These are phyloP conservation scores for Sceliomorpha sp. DNA, from an alignment of 2,888 invertebrate species.

Conservation along the genomic window DNA sequence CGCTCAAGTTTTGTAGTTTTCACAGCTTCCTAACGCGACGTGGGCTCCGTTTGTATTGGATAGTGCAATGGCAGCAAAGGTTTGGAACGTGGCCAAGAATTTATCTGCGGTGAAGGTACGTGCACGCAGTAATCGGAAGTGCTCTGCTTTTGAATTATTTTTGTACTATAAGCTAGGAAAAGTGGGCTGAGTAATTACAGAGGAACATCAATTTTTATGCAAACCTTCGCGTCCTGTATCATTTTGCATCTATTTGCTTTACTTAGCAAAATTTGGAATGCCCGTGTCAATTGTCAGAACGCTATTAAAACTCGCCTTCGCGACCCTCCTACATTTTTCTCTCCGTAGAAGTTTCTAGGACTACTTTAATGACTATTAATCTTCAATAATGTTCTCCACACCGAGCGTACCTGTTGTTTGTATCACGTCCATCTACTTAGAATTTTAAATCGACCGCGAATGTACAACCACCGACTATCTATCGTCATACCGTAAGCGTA, in stretches of 20 bases:
- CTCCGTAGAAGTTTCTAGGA: no score
- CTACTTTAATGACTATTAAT: no score
- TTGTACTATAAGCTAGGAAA: slow-evolving; percentile 13
- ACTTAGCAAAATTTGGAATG: no score
- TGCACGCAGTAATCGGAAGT: slow-evolving; percentile 41
- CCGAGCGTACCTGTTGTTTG: not conserved
- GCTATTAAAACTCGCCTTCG: no score
- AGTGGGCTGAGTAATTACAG: slow-evolving; percentile 12
- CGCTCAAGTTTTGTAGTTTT: slow-evolving; percentile 63
- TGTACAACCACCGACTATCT: not conserved
- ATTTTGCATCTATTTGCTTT: no score
- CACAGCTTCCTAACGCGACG: slow-evolving; percentile 58
- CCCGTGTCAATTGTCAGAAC: no score
- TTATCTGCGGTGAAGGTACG: slow-evolving; percentile 67
- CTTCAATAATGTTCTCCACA: not conserved
- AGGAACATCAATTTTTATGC: slow-evolving; percentile 5
- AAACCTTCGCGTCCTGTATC: no score
- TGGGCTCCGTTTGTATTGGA: slow-evolving; percentile 68
- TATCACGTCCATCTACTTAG: not conserved
- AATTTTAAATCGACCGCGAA: not conserved
- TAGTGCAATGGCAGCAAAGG: slow-evolving; percentile 61
- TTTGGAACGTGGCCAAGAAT: slow-evolving; percentile 74
- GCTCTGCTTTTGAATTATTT: slow-evolving; percentile 44
- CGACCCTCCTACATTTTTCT: no score
- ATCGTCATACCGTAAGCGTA: not conserved